phyloP scores from a whole-genome alignment of 2,113 vertebrate species.

The Porphyrio hochstetteri region DNA sequence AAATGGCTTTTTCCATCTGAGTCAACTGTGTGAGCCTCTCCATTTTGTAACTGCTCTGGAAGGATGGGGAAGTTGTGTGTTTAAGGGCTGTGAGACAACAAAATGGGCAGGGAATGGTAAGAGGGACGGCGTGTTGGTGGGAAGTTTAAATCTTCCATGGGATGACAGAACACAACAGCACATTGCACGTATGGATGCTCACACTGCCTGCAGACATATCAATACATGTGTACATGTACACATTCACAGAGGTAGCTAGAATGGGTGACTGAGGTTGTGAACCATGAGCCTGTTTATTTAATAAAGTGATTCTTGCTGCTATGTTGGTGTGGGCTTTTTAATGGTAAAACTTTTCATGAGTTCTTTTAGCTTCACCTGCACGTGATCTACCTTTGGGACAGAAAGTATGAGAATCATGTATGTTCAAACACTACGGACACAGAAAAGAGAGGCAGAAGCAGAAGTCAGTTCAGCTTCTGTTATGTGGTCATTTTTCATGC shows the following conservation, averaged over 20 bases:
- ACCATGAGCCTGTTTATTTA: neutral
- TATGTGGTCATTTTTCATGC: neutral
- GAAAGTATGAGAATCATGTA: neutral
- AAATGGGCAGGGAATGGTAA: accelerated
- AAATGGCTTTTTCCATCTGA: accelerated
- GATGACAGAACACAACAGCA: neutral
- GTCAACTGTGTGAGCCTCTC: accelerated
- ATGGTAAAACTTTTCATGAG: neutral
- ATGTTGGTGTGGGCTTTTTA: neutral
- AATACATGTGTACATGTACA: neutral
- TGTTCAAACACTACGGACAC: neutral
- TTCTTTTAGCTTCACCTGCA: neutral
- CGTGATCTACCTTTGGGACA: neutral
- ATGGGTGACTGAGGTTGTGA: neutral
- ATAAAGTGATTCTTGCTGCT: neutral
- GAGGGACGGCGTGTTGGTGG: neutral
- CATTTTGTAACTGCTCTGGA: neutral
- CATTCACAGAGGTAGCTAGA: neutral
- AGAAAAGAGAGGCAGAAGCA: neutral
- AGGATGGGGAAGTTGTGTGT: neutral
- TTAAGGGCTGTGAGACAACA: neutral
- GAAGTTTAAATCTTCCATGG: neutral
- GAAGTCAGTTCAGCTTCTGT: neutral
- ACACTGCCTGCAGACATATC: neutral
- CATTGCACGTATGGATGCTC: neutral